These are phyloP conservation scores for Hyppa rectilinea DNA, from an alignment of 2,888 invertebrate genomes.

Conservation along the genomic window DNA sequence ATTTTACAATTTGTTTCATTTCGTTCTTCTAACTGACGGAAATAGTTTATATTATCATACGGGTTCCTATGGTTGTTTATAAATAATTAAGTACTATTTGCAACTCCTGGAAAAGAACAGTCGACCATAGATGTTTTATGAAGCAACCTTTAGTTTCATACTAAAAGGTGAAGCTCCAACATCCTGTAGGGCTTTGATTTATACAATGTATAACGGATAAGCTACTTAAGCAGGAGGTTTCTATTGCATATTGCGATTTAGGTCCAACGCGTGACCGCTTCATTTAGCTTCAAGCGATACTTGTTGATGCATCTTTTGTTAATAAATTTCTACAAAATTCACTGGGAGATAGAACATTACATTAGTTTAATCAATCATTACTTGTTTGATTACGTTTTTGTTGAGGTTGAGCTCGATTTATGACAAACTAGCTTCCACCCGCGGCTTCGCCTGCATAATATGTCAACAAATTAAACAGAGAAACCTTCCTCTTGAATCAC, in stretches of 20 bases:
- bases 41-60: background rate
- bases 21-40: background rate
- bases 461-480: too few relatives aligned
- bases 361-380: too few relatives aligned
- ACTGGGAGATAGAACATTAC: too few relatives aligned
- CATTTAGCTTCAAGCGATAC: conserved; percentile 45
- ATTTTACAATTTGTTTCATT: too few relatives aligned
- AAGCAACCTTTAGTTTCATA: conserved; percentile 33
- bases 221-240: conserved; percentile 51
- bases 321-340: too few relatives aligned
- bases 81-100: conserved; percentile 10
- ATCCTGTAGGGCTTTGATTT: conserved; percentile 49
- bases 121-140: conserved; percentile 23
- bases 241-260: conserved; percentile 46
- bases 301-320: conserved; percentile 36
- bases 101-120: conserved; percentile 24
- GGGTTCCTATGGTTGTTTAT: background rate
- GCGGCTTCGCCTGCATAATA: too few relatives aligned
- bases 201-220: conserved; percentile 57
- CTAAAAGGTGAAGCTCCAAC: conserved; percentile 26
- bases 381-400: too few relatives aligned
- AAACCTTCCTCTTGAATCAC: too few relatives aligned
- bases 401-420: too few relatives aligned
- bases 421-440: too few relatives aligned
- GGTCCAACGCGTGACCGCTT: conserved; percentile 42